A percentile compares a stretch with the other conserved stretches of the same genome.
These are phyloP conservation scores for Plectropomus leopardus DNA, from an alignment of 2,113 vertebrate genomes.

Conservation along the genomic window DNA sequence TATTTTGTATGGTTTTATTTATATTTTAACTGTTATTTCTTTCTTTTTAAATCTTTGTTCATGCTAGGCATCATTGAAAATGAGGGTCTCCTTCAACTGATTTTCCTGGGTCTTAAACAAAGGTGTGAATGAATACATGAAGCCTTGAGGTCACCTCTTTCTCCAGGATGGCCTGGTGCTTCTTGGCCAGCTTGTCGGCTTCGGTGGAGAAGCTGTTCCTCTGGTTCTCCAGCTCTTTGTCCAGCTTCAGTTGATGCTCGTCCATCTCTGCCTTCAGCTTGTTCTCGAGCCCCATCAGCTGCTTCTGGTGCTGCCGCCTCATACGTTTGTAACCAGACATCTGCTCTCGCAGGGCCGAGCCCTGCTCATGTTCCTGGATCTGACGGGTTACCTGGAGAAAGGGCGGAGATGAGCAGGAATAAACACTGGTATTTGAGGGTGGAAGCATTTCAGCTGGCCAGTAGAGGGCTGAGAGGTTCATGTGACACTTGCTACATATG, in stretches of 20 bases:
- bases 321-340: constrained; percentile 94
- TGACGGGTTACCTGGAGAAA: constrained; percentile 88
- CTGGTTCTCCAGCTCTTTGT: constrained; percentile 93
- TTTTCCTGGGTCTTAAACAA: too few species aligned
- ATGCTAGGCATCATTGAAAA: too few species aligned
- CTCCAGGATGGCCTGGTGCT: constrained; percentile 91
- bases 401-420: too few species aligned
- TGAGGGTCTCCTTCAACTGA: too few species aligned
- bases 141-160: constrained; percentile 80
- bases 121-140: too few species aligned
- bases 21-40: too few species aligned
- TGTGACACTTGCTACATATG: too few species aligned
- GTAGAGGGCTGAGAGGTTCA: too few species aligned
- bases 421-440: background rate
- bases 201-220: constrained; percentile 89
- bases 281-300: constrained; percentile 92
- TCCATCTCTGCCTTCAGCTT: constrained; percentile 92
- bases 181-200: constrained; percentile 90
- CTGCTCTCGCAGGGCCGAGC: constrained; percentile 92
- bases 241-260: constrained; percentile 91
- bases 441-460: too few species aligned
- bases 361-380: constrained; percentile 95
- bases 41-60: too few species aligned
- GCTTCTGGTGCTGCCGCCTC: constrained; percentile 95
- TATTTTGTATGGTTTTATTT: too few species aligned